Base-by-base conservation (phyloP, 2,888 invertebrate species). In the Diplazon laetatorius region DNA sequence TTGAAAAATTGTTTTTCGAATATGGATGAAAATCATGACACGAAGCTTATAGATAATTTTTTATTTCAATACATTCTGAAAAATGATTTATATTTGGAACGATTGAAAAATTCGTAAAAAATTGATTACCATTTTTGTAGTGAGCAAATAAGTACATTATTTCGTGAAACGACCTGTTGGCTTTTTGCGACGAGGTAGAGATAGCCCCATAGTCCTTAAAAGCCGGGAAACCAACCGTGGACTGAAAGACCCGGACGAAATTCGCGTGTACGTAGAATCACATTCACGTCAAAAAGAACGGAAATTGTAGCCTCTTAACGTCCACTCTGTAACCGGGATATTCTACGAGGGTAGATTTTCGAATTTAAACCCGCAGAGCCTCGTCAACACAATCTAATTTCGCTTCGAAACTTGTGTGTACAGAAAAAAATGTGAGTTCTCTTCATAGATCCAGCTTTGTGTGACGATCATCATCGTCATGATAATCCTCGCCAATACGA, bases 331-430 rank as follows among this genome's bases (percentile, higher is more conserved):
- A 18, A 1, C 6, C n/a, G 14, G 22, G 5, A 6, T 12, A 30
- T 14, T 22, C 2, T 10, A 22, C 2, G 4, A n/a, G 6, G 42
- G 5, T 16, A 42, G n/a, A 1, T 52, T 25, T 30, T 44, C 46
- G 46, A n/a, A n/a, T 14, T 8, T 10, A 12, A 1, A 20, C 25
- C 69, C 25, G 39, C 30, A 46, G 65, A n/a, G 39, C 4, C 25
- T 20, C 62, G 18, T 46, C 18, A 18, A 18, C 16, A 37, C 50
- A 30, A 55, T 78, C 80, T 83, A 82, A 85, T 85, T 78, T 71
- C 66, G 81, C 81, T 82, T 82, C 82, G 83, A 71, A 82, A 76
- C 80, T 76, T 70, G 76, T 76, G 55, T 35, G 18, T 18, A 44
- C n/a, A 50, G 63, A 62, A 68, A n/a, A n/a, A n/a, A n/a, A n/a